A percentile compares a stretch with the other conserved stretches of the same genome.
Conservation (phyloP, 2,888 invertebrate species). For the Girardia tigrina region DNA sequence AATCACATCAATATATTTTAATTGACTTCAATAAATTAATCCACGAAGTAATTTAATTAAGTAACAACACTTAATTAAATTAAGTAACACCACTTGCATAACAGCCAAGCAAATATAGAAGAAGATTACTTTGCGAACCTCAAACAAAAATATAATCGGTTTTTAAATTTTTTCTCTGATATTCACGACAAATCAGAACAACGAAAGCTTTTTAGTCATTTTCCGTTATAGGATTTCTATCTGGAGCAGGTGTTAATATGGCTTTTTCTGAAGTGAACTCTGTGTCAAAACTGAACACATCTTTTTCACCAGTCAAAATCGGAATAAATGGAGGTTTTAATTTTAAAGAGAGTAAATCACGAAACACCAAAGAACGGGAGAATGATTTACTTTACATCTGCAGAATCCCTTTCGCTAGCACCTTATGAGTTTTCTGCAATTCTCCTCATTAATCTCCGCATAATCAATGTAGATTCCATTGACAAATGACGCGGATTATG, state of each 20-base stretch:
- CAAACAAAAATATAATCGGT: too few species aligned
- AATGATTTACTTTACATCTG: slow-evolving; percentile 98
- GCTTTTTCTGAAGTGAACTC: slow-evolving; percentile 95
- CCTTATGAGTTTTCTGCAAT: slow-evolving; percentile 93
- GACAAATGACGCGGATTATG: slow-evolving; percentile 93
- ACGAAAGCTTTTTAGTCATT: slow-evolving; percentile 78
- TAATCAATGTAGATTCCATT: slow-evolving; percentile 90
- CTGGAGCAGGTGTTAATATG: slow-evolving; percentile 87
- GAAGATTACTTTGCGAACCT: too few species aligned
- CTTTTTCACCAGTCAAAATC: slow-evolving; percentile 77
- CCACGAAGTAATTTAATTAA: too few species aligned
- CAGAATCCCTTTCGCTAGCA: slow-evolving; percentile 90
- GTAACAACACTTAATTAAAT: too few species aligned
- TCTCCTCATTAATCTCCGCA: slow-evolving; percentile 87
- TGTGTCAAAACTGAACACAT: slow-evolving; percentile 98
- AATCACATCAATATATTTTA: too few species aligned
- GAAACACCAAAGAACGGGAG: slow-evolving; percentile 55
- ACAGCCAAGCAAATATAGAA: too few species aligned
- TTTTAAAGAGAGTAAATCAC: slow-evolving; percentile 71
- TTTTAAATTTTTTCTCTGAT: too few species aligned
- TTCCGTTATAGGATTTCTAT: slow-evolving; percentile 64
- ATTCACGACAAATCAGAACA: too few species aligned
- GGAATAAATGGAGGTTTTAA: slow-evolving; percentile 95
- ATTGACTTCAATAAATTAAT: too few species aligned
- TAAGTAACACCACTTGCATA: too few species aligned